A percentile compares a stretch with the other conserved stretches of the same genome.
Conservation (phyloP, 2,888 invertebrate species). For the Diaphora mendica region DNA sequence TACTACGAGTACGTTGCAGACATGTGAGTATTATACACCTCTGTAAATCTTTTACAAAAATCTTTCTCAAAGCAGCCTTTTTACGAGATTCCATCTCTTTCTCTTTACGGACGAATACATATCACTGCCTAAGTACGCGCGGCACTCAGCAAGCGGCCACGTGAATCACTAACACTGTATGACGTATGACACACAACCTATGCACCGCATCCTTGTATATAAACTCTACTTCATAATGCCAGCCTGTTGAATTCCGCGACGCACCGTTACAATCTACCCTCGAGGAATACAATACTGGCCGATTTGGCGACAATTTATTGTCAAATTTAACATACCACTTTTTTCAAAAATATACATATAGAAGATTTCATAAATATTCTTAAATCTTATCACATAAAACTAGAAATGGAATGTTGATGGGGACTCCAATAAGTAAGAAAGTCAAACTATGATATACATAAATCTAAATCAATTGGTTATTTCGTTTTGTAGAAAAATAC, state of each 20-base stretch:
- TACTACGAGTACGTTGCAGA: constrained; percentile 9
- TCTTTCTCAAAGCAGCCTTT: constrained; percentile 45
- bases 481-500: constrained; percentile 42
- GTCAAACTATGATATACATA: constrained; percentile 13
- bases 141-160: constrained; percentile 13
- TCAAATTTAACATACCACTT: constrained; percentile 40
- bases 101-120: constrained; percentile 51
- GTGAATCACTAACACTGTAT: constrained; percentile 6
- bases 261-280: constrained; percentile 44
- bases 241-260: constrained; percentile 11
- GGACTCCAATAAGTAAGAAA: constrained; percentile 13
- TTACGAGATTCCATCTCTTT: constrained; percentile 56
- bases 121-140: constrained; percentile 42
- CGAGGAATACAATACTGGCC: constrained; percentile 67
- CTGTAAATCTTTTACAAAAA: constrained; percentile 22
- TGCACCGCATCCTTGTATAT: not conserved
- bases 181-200: constrained; percentile 12
- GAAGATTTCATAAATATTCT: constrained; percentile 37
- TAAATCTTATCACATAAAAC: constrained; percentile 24
- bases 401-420: constrained; percentile 40
- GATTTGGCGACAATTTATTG: constrained; percentile 60
- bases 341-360: constrained; percentile 45
- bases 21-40: constrained; percentile 6
- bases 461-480: constrained; percentile 45
- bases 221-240: constrained; percentile 18